phyloP scores from a whole-genome alignment of 2,113 vertebrate genomes.

The Zosterops hypoxanthus region DNA sequence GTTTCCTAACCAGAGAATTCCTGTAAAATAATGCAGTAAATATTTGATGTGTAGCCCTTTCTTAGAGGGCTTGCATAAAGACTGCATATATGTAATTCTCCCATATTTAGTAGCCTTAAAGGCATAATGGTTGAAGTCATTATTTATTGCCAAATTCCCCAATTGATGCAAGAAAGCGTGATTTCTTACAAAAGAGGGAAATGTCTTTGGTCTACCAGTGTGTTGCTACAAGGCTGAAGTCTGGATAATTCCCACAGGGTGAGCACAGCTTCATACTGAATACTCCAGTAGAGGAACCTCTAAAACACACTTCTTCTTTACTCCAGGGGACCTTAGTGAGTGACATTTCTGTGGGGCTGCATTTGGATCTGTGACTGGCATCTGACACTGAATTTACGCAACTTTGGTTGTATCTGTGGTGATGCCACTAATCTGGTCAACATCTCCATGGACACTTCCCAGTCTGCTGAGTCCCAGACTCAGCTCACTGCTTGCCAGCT shows the following conservation, averaged over 20 bases:
- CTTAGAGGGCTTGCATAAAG: background rate
- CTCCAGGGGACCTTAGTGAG: background rate
- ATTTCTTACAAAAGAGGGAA: background rate
- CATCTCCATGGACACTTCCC: background rate
- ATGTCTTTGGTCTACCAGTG: background rate
- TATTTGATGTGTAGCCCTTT: rapidly evolving
- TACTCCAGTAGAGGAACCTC: background rate
- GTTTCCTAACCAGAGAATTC: background rate
- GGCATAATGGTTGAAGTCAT: background rate
- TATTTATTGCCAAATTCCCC: constrained; percentile 6
- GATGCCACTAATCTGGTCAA: background rate
- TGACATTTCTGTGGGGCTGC: background rate
- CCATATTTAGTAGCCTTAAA: background rate
- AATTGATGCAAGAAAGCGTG: background rate
- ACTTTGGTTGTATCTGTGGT: background rate
- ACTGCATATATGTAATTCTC: background rate
- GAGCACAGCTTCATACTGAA: background rate
- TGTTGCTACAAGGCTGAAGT: background rate
- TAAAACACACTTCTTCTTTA: background rate
- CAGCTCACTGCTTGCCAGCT: background rate
- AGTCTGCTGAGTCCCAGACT: background rate
- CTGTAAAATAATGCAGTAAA: background rate
- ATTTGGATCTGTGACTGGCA: background rate
- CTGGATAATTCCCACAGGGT: background rate
- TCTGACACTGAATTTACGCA: background rate